These are phyloP conservation scores for Rhinolophus ferrumequinum DNA, from an alignment of 2,113 vertebrate genomes.

Conservation along the genomic window DNA sequence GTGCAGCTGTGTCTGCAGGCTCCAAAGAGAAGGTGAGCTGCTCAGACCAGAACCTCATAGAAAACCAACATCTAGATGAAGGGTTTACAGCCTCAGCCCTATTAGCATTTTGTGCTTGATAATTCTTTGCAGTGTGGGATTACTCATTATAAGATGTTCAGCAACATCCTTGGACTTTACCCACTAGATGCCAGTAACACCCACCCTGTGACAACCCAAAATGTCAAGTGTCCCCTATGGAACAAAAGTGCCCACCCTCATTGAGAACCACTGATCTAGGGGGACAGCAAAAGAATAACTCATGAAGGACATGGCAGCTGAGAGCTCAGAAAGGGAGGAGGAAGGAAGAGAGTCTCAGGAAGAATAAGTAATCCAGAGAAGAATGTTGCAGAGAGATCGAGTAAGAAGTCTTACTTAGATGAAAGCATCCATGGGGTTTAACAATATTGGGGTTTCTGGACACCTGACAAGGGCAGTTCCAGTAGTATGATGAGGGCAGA, in stretches of 20 bases:
- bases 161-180: neutral
- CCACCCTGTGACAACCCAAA: neutral
- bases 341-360: neutral
- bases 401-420: neutral
- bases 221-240: neutral
- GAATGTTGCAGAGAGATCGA: neutral
- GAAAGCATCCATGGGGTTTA: neutral
- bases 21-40: neutral
- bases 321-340: neutral
- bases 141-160: fast-evolving
- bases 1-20: neutral
- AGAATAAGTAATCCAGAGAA: neutral
- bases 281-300: neutral
- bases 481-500: neutral
- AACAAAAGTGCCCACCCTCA: neutral
- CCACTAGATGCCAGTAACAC: neutral
- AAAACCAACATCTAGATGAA: neutral
- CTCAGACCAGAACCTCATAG: neutral
- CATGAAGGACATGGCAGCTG: neutral
- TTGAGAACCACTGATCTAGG: neutral
- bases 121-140: neutral
- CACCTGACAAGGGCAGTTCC: neutral
- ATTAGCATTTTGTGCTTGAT: neutral
- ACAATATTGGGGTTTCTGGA: neutral
- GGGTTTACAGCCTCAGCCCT: neutral